A percentile compares a stretch with the other conserved stretches of the same genome.
These are phyloP conservation scores for Sarcophaga bullata DNA, from an alignment of 1,140 invertebrate genomes.

Conservation along the genomic window DNA sequence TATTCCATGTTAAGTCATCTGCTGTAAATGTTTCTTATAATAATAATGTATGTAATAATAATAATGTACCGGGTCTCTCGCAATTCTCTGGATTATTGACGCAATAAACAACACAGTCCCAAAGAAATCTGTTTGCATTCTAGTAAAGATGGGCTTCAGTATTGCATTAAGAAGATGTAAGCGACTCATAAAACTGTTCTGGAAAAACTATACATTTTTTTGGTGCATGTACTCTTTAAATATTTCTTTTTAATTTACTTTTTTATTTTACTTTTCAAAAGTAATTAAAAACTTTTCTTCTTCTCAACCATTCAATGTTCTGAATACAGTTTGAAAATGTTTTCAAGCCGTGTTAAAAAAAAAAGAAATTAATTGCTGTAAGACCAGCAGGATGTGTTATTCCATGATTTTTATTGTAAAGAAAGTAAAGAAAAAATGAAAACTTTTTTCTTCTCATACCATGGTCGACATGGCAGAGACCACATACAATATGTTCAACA, in stretches of 20 bases:
- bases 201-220: too few species aligned
- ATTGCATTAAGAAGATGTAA: too few species aligned
- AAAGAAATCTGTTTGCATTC: too few species aligned
- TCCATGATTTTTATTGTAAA: constrained; percentile 4
- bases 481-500: not conserved
- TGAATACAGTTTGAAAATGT: not conserved
- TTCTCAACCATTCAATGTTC: not conserved
- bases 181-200: too few species aligned
- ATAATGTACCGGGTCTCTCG: too few species aligned
- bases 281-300: not conserved
- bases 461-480: not conserved
- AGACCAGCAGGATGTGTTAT: not conserved
- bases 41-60: too few species aligned
- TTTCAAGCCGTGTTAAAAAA: not conserved
- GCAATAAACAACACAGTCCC: too few species aligned
- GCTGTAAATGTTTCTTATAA: too few species aligned
- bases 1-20: too few species aligned
- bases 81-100: too few species aligned
- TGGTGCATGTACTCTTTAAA: too few species aligned
- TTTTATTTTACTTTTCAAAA: not conserved
- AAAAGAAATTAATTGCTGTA: not conserved
- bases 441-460: not conserved
- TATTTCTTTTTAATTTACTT: not conserved
- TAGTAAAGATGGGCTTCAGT: too few species aligned
- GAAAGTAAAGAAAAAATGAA: not conserved